Base-by-base conservation (phyloP, 2,113 vertebrate genomes). In the Poeciliopsis prolifica region DNA sequence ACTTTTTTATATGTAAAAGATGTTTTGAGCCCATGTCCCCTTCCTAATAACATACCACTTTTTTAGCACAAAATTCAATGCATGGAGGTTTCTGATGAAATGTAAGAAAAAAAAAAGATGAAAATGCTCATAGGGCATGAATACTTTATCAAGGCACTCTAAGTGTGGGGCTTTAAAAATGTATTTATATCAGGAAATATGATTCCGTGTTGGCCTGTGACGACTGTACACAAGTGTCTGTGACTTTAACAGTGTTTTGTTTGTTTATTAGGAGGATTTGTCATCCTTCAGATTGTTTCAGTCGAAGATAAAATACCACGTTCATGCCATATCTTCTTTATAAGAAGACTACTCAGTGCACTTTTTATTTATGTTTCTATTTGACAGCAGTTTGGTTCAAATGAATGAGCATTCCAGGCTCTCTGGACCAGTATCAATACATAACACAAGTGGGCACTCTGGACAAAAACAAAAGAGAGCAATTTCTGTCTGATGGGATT, bases 301-400 rank as follows among this genome's bases (percentile, higher is more conserved):
- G 86, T 86, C 86, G 72, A 86, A 86, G 68, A 87, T 79, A 86
- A 85, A 73, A 87, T 72, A 84, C 83, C 87, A 92, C 87, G 80
- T 84, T 87, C 90, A 93, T 92, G 86, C 80, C 83, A 89, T 94
- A 93, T 91, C 94, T 95, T 95, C 94, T 95, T 95, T 93, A 94
- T 94, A 95, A 95, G 94, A 95, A 95, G 94, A 92, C 91, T 30
- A 88, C 70, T 90, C 83, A 77, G 48, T 91, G 92, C 92, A 95
- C 93, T 87, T 93, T 92, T 86, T 70, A 82, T 88, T 65, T 85
- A 80, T 89, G 86, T 91, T 91, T 83, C 73, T 81, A 80, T 88
- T 80, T 90, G 79, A 92, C 84, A 86, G 79, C 83, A 89, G 82
- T 88, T 92, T 89, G 78, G 90, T 92, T 89, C 70, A 76, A 89